Percentiles rank a stretch among this genome's conserved stretches.
Evolutionary conservation across 35 echinoderm and acorn worm species (phyloP).

Genomic region (Diadema setosum): DNA sequence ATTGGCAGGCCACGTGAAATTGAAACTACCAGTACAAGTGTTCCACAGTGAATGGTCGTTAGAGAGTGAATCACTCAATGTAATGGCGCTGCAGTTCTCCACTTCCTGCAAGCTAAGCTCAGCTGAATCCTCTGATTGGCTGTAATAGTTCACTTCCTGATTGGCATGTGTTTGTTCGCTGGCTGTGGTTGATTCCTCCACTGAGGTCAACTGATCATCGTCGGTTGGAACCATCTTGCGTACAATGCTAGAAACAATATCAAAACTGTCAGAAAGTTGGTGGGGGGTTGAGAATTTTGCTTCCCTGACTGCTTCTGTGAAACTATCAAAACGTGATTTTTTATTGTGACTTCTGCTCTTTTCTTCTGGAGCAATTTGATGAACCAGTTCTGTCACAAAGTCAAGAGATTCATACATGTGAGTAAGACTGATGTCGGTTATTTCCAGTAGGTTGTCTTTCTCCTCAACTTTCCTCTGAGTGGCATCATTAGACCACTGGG

Average conservation of each 20-base stretch:
- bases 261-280: not conserved
- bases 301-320: not conserved
- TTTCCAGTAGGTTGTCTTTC: slow-evolving; percentile 66
- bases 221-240: not conserved
- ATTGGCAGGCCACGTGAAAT: not conserved
- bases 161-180: not conserved
- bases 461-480: not conserved
- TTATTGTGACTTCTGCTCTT: not conserved
- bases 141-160: slow-evolving; percentile 13
- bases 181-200: not conserved
- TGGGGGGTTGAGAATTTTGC: not conserved
- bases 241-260: not conserved
- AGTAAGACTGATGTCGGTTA: slow-evolving; percentile 76
- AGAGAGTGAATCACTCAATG: slow-evolving; percentile 15
- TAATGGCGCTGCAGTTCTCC: not conserved
- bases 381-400: slow-evolving; percentile 74
- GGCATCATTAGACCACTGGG: not conserved
- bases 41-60: not conserved
- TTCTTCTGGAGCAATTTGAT: slow-evolving; percentile 9
- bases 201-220: not conserved
- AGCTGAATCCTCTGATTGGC: not conserved
- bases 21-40: slow-evolving; percentile 29
- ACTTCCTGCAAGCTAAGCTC: not conserved
- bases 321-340: not conserved
- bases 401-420: slow-evolving; percentile 95